A percentile compares a stretch with the other conserved stretches of the same genome.
phyloP scores from a whole-genome alignment of 2,113 vertebrate species.

The Promerops cafer region DNA sequence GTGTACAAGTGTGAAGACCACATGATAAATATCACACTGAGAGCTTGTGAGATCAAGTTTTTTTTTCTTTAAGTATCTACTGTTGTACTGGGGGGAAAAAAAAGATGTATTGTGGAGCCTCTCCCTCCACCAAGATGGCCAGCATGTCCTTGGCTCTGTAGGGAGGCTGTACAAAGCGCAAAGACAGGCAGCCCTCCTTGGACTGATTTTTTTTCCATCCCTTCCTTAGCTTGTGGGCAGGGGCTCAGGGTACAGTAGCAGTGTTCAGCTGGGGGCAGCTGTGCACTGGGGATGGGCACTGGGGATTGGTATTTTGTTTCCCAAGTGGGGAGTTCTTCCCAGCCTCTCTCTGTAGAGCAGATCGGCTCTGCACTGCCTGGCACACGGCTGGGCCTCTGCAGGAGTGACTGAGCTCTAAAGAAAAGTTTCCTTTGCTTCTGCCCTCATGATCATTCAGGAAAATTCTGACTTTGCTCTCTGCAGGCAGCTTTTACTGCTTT shows the following conservation, averaged over 20 bases:
- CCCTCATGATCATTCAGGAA: neutral
- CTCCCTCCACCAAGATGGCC: rapidly evolving
- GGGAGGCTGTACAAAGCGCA: neutral
- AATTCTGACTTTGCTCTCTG: neutral
- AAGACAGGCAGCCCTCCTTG: rapidly evolving
- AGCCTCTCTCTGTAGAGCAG: neutral
- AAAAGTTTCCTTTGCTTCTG: neutral
- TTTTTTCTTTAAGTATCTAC: neutral
- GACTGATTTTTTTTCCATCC: neutral
- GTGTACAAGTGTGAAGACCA: neutral
- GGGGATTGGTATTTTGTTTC: neutral
- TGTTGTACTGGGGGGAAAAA: neutral
- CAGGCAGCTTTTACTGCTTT: neutral
- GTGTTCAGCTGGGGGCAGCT: neutral
- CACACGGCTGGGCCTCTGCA: neutral
- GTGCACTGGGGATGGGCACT: neutral
- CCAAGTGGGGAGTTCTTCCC: neutral
- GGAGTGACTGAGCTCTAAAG: rapidly evolving
- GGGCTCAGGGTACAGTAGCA: neutral
- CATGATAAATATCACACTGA: neutral
- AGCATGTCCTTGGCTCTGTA: neutral
- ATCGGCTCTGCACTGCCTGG: neutral
- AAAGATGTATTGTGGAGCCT: neutral
- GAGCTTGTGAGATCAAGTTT: neutral
- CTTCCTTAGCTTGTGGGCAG: neutral